phyloP scores from a whole-genome alignment of 2,888 invertebrate species.

The Watsonalla cultraria region DNA sequence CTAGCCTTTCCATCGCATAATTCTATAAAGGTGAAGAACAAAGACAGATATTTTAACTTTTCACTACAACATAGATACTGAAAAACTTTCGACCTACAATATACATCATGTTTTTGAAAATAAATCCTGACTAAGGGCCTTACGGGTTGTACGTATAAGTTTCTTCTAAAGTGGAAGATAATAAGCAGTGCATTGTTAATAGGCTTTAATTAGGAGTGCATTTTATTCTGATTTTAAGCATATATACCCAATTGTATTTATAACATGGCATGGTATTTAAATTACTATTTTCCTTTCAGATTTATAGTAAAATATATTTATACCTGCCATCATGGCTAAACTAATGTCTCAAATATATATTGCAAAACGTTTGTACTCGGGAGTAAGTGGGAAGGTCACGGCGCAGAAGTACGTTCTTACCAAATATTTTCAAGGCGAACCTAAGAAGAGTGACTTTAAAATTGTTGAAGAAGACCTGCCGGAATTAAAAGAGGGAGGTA shows the following conservation, averaged over 20 bases:
- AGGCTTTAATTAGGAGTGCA: conserved; percentile 12
- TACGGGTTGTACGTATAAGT: too few species aligned
- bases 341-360: conserved; percentile 7
- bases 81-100: too few species aligned
- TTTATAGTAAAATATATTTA: conserved; percentile 5
- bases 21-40: too few species aligned
- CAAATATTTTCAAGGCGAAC: conserved; percentile 82
- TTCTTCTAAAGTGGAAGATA: too few species aligned
- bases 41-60: too few species aligned
- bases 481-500: conserved; percentile 83
- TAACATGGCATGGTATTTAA: too few species aligned
- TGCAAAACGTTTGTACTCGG: conserved; percentile 48
- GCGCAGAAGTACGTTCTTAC: conserved; percentile 82
- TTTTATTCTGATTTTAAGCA: conserved; percentile 2
- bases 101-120: too few species aligned
- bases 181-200: too few species aligned
- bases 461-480: conserved; percentile 83
- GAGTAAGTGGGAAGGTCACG: conserved; percentile 48
- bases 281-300: conserved; percentile 2
- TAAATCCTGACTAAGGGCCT: too few species aligned
- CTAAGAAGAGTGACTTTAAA: conserved; percentile 81
- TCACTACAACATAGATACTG: too few species aligned
- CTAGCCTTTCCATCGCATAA: too few species aligned
- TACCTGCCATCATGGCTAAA: conserved; percentile 14
- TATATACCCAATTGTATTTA: too few species aligned